These are phyloP conservation scores for Plecotus auritus DNA, from an alignment of 2,113 vertebrate species.

Conservation along the genomic window DNA sequence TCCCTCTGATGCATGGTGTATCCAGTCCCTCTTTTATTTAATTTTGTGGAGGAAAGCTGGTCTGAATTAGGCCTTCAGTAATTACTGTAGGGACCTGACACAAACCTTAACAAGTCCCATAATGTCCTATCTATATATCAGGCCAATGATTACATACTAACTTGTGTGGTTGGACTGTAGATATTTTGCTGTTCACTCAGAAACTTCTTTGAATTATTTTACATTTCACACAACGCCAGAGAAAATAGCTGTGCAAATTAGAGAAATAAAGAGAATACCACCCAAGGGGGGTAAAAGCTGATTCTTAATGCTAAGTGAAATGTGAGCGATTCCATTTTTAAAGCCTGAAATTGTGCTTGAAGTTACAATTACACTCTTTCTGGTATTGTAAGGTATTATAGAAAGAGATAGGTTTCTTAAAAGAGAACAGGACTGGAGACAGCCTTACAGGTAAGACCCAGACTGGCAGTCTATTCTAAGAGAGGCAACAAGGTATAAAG, in stretches of 20 bases:
- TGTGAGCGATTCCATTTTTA: background rate
- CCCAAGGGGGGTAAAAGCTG: background rate
- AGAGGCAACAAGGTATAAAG: background rate
- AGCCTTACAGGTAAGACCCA: background rate
- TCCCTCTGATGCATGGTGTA: constrained; percentile 27
- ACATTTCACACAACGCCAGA: constrained; percentile 7
- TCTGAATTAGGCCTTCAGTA: constrained; percentile 48
- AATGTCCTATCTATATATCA: constrained; percentile 56
- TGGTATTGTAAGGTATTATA: background rate
- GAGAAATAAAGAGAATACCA: constrained; percentile 42
- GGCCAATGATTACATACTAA: constrained; percentile 62
- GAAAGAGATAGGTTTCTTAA: background rate
- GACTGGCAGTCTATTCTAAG: background rate
- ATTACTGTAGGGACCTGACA: constrained; percentile 64
- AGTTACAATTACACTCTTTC: background rate
- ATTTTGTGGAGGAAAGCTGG: constrained; percentile 63
- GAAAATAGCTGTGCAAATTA: constrained; percentile 45
- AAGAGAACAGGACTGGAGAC: background rate
- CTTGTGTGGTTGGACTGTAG: background rate
- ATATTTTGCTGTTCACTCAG: constrained; percentile 37
- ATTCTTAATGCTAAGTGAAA: constrained; percentile 39
- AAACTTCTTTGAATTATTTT: constrained; percentile 27
- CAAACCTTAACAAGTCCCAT: constrained; percentile 62
- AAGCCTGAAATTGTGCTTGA: background rate
- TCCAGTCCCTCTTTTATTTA: constrained; percentile 55